Percentiles rank a stretch among this genome's conserved stretches.
These are phyloP conservation scores for Drosophila murphyi DNA, from an alignment of 1,140 invertebrate species.

Conservation along the genomic window DNA sequence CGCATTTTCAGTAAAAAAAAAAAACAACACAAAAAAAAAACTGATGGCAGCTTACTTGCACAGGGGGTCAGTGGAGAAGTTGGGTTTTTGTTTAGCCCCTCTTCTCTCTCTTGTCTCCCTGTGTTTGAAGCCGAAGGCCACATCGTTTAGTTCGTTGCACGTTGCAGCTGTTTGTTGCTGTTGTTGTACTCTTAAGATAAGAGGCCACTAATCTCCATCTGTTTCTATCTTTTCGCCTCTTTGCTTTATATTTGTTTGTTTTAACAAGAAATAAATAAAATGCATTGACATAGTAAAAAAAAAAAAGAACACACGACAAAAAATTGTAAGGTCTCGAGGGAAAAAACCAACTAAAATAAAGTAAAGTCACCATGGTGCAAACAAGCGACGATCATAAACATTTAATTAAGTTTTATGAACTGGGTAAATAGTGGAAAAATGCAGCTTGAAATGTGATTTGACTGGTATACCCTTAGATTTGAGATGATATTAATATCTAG, in stretches of 20 bases:
- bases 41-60: not conserved
- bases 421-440: constrained; percentile 68
- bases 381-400: constrained; percentile 69
- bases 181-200: constrained; percentile 44
- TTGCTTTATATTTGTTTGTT: constrained; percentile 63
- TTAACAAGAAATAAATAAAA: constrained; percentile 76
- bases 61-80: not conserved
- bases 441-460: constrained; percentile 37
- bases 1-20: constrained; percentile 40
- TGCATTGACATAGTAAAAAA: constrained; percentile 31
- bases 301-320: not conserved
- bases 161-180: constrained; percentile 28
- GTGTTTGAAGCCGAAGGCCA: constrained; percentile 29
- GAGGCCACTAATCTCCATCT: constrained; percentile 69
- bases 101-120: not conserved
- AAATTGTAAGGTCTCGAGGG: not conserved
- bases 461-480: constrained; percentile 1
- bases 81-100: constrained; percentile 1
- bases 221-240: constrained; percentile 36
- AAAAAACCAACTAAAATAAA: constrained; percentile 18
- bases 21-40: not conserved
- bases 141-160: constrained; percentile 49
- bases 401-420: constrained; percentile 83
- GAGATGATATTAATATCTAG: not conserved
- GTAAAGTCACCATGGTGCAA: constrained; percentile 36